Percentiles rank a stretch among this genome's conserved stretches.
phyloP scores from a whole-genome alignment of 2,113 vertebrate genomes.

The mouse (Mus musculus) region DNA sequence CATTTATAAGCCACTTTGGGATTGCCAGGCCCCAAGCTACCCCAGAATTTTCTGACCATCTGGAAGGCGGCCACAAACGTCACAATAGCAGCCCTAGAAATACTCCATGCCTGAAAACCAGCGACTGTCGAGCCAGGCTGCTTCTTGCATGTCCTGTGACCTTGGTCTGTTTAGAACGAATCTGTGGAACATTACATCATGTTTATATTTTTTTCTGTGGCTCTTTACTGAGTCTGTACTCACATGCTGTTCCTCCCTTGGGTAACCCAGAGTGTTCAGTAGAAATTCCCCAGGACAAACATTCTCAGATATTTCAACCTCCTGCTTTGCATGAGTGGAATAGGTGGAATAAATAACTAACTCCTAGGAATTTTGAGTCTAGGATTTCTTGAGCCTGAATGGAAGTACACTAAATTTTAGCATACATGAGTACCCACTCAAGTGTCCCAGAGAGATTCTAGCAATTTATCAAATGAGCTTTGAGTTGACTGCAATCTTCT shows the following conservation, averaged over 20 bases:
- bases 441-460: background rate
- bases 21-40: conserved; percentile 45
- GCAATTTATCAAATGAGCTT: conserved; percentile 33
- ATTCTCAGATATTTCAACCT: background rate
- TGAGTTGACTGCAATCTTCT: background rate
- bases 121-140: conserved; percentile 45
- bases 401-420: background rate
- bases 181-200: background rate
- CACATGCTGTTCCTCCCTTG: background rate
- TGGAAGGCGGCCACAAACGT: conserved; percentile 43
- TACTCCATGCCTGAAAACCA: conserved; percentile 5
- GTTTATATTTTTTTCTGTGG: conserved; percentile 7
- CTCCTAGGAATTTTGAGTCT: background rate
- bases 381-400: background rate
- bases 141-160: background rate
- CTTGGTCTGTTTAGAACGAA: background rate
- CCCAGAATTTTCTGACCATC: conserved; percentile 62
- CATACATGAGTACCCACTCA: background rate
- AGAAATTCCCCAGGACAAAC: conserved; percentile 58
- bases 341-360: background rate
- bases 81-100: conserved; percentile 38
- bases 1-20: conserved; percentile 57
- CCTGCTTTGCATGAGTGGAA: background rate
- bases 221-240: background rate
- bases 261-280: background rate